These are phyloP conservation scores for Astatotilapia flaviijosephi DNA, from an alignment of 2,113 vertebrate genomes.

Conservation along the genomic window DNA sequence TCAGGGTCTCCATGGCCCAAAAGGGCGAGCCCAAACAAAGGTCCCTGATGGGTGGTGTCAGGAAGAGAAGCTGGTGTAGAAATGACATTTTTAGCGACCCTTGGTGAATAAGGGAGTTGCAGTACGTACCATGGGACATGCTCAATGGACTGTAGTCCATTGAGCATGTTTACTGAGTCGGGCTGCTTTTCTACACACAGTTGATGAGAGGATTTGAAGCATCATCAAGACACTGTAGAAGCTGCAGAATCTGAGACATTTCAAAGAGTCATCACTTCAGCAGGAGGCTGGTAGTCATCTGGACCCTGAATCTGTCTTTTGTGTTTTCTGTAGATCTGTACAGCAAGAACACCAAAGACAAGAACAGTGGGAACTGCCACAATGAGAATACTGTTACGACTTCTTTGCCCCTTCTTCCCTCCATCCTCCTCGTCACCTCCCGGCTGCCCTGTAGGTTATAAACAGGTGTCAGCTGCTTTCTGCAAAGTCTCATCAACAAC, in stretches of 20 bases:
- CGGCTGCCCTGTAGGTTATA: not conserved
- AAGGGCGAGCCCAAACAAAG: rapidly evolving
- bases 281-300: rapidly evolving
- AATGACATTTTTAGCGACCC: not conserved
- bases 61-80: not conserved
- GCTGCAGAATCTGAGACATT: not conserved
- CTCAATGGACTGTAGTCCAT: rapidly evolving
- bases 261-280: not conserved
- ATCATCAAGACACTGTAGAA: rapidly evolving
- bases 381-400: rapidly evolving
- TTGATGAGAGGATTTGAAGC: not conserved
- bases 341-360: not conserved
- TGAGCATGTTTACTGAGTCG: rapidly evolving
- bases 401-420: not conserved
- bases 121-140: rapidly evolving
- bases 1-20: not conserved
- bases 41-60: rapidly evolving
- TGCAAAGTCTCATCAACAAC: not conserved
- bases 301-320: rapidly evolving
- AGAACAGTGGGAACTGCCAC: not conserved
- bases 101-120: not conserved
- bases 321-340: rapidly evolving
- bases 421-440: not conserved
- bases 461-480: not conserved
- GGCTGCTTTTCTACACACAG: not conserved